Conservation (phyloP, 1,140 invertebrate species). For the Nasonia giraulti region DNA sequence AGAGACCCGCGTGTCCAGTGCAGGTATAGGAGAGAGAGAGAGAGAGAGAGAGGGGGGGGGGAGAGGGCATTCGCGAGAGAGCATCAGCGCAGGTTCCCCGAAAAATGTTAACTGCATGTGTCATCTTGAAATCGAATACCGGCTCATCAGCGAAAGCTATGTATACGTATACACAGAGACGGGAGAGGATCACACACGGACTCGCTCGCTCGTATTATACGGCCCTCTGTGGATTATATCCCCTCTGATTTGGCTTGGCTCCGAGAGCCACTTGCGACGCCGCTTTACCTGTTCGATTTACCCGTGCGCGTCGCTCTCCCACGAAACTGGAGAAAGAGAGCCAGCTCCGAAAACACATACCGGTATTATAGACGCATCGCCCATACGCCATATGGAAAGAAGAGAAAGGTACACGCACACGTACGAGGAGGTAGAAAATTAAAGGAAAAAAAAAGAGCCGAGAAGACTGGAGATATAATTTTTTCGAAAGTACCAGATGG, state of each 20-base stretch:
- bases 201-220: no score
- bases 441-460: no score
- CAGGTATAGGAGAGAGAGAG: constrained; percentile 3
- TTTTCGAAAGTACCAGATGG: no score
- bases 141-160: not conserved
- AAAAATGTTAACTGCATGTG: constrained; percentile 51
- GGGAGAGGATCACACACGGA: not conserved
- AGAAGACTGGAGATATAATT: no score
- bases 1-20: not conserved
- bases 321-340: not conserved
- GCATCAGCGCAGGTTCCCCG: constrained; percentile 10
- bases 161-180: not conserved
- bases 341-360: not conserved
- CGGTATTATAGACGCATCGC: not conserved
- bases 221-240: not conserved
- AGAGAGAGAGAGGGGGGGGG: not conserved
- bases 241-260: constrained; percentile 9
- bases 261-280: not conserved
- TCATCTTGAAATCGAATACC: constrained; percentile 49
- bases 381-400: not conserved
- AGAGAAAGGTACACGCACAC: not conserved
- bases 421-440: not conserved
- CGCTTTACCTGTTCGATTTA: constrained; percentile 36
- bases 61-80: constrained; percentile 16
- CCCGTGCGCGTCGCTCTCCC: not conserved